These are phyloP conservation scores for Microtus montanus DNA, from an alignment of 2,113 vertebrate species.

Conservation along the genomic window DNA sequence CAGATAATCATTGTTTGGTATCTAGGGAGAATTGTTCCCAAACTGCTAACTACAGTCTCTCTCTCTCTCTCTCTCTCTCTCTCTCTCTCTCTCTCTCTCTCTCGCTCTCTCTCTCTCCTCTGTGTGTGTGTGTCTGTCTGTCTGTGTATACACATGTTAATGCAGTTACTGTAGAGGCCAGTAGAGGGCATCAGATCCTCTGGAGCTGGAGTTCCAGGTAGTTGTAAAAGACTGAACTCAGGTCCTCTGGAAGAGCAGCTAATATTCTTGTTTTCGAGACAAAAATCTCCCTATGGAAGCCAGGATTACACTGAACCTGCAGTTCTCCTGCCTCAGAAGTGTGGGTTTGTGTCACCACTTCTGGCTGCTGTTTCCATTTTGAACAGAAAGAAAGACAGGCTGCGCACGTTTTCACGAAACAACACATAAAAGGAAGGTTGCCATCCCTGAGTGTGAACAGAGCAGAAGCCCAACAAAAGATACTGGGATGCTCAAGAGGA, in stretches of 20 bases:
- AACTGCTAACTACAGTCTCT: too few species aligned
- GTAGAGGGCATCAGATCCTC: background rate
- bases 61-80: too few species aligned
- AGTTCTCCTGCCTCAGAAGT: background rate
- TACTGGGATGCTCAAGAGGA: background rate
- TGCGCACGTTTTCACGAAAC: background rate
- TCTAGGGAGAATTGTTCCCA: background rate
- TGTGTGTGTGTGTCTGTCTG: background rate
- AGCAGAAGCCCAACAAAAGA: background rate
- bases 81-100: background rate
- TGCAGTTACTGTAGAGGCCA: background rate
- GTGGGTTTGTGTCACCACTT: background rate
- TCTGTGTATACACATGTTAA: background rate
- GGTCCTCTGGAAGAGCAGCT: background rate
- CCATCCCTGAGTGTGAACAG: background rate
- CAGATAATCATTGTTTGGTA: background rate
- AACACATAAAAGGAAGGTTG: background rate
- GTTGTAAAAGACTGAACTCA: background rate
- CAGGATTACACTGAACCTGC: background rate
- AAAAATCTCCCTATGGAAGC: background rate
- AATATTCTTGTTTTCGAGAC: background rate
- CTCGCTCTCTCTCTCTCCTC: background rate
- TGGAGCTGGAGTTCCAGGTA: background rate
- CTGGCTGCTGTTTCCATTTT: background rate
- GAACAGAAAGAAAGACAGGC: background rate